A percentile compares a stretch with the other conserved stretches of the same genome.
These are phyloP conservation scores for Petrosia ficiformis DNA, from an alignment of 37 sponge, comb jelly and placozoan genomes.

Conservation along the genomic window DNA sequence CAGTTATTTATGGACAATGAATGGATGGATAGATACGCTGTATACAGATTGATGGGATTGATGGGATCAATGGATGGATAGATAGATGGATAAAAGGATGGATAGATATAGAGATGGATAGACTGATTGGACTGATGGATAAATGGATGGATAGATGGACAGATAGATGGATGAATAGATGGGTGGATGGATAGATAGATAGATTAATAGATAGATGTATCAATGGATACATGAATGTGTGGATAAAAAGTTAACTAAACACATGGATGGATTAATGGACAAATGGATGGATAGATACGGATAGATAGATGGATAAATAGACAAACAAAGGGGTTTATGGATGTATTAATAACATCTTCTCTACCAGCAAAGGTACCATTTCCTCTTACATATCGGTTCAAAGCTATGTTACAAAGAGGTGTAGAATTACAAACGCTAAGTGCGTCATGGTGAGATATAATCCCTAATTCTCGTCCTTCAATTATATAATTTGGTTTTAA, in stretches of 20 bases:
- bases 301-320: too few relatives aligned
- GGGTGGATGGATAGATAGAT: too few relatives aligned
- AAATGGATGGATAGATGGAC: too few relatives aligned
- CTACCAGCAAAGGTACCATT: slow-evolving; percentile 90
- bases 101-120: too few relatives aligned
- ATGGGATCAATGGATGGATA: too few relatives aligned
- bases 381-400: slow-evolving; percentile 93
- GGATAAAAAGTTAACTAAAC: background rate
- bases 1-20: slow-evolving; percentile 3
- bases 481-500: background rate
- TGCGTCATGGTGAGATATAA: slow-evolving; percentile 80
- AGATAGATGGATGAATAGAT: too few relatives aligned
- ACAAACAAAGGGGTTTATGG: background rate
- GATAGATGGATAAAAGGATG: too few relatives aligned
- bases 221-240: too few relatives aligned
- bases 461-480: too few relatives aligned
- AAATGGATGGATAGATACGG: too few relatives aligned
- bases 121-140: background rate
- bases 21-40: background rate
- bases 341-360: background rate
- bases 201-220: too few relatives aligned
- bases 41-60: background rate
- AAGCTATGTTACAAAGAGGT: slow-evolving; percentile 95
- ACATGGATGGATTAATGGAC: too few relatives aligned
- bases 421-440: slow-evolving; percentile 87